Base-by-base conservation (phyloP, 2,888 invertebrate species). In the Girardia tigrina region DNA sequence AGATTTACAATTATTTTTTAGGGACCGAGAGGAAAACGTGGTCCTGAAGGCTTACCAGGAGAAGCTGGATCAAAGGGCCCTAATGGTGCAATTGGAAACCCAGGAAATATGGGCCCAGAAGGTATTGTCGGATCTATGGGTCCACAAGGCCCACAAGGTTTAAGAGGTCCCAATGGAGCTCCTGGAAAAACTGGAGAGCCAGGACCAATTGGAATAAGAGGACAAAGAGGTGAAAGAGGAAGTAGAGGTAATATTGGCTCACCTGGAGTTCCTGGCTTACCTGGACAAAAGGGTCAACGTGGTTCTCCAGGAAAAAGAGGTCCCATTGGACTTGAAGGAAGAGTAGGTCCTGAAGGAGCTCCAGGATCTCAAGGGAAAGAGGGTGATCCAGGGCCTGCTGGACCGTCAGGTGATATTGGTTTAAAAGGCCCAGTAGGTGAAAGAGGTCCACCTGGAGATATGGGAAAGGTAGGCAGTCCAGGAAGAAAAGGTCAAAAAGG, bases 251-350 rank as follows among this genome's bases (percentile, higher is more conserved):
- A 78, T 14, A 76, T 79, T 76, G 79, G 78, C 0, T 77, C 78
- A 20, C 80, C 79, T 36, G 78, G 79, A 42, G 78, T 77, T 28
- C 76, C 78, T 26, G 79, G 79, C 28, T 89, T 88, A 81, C 87
- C 89, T 0, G 91, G 91, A 2, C 85, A 88, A 77, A 87, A 88
- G 29, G 91, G 91, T 26, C 84, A 72, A 81, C 90, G 90, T 23
- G 91, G 91, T 77, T 82, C 88, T 42, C 87, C 89, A 29, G 91
- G 91, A 0, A 87, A 87, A 80, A 88, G 89, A 0, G 91, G 91
- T 0, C 82, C 87, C 4, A 87, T 89, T 0, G 56, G 56, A 20
- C n/a, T 23, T 20, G 56, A 56, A 56, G 56, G 56, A 2, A 56
- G 56, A n/a, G 56, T 56, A 8, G 56, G 56, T 56, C 8, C 42